Evolutionary conservation across 2,888 invertebrate species (phyloP).

Genomic region (Agonopterix heracliana): DNA sequence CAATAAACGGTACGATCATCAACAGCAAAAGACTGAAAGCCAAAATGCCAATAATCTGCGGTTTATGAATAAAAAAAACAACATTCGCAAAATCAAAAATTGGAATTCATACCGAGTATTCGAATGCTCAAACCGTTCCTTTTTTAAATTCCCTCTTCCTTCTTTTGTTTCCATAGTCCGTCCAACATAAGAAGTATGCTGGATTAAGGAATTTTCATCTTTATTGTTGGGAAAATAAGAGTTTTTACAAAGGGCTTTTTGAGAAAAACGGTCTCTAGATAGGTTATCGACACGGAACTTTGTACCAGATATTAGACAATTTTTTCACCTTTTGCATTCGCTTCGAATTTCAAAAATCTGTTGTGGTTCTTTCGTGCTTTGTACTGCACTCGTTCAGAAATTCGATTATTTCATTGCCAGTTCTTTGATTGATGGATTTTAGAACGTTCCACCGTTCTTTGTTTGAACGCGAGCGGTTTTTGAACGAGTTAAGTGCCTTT

Average conservation of each 20-base stretch:
- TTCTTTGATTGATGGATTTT: slow-evolving; percentile 73
- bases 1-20: too few relatives aligned
- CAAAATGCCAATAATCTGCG: slow-evolving; percentile 8
- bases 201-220: too few relatives aligned
- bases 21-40: background rate
- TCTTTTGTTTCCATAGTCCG: slow-evolving; percentile 58
- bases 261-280: slow-evolving; percentile 20
- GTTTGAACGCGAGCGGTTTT: slow-evolving; percentile 43
- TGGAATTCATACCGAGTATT: slow-evolving; percentile 28
- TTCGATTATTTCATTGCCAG: slow-evolving; percentile 69
- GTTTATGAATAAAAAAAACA: slow-evolving; percentile 10
- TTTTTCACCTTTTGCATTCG: slow-evolving; percentile 29
- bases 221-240: too few relatives aligned
- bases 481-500: slow-evolving; percentile 53
- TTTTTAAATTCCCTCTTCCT: slow-evolving; percentile 49
- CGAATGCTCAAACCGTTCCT: slow-evolving; percentile 31
- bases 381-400: slow-evolving; percentile 65
- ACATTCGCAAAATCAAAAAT: slow-evolving; percentile 17
- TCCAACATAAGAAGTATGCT: too few relatives aligned
- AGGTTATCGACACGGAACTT: slow-evolving; percentile 64
- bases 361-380: slow-evolving; percentile 67
- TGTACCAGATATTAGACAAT: slow-evolving; percentile 66
- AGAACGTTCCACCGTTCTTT: slow-evolving; percentile 56
- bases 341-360: slow-evolving; percentile 45
- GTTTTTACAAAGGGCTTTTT: too few relatives aligned